phyloP scores from a whole-genome alignment of 2,797 vertebrate genomes.

The Acrossocheilus fasciatus region DNA sequence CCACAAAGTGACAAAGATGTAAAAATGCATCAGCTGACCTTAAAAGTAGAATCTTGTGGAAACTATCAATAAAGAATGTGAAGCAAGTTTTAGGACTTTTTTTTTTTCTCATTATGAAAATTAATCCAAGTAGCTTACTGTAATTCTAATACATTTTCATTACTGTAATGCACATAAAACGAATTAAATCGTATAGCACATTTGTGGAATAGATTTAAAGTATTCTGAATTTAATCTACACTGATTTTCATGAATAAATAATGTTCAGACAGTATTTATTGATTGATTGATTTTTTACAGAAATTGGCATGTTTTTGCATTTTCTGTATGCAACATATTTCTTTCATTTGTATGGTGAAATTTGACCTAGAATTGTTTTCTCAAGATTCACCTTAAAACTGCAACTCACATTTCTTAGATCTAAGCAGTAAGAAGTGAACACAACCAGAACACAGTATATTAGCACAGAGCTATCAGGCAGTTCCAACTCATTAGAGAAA shows the following conservation, averaged over 20 bases:
- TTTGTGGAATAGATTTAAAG: not conserved
- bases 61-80: not conserved
- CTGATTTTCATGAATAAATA: not conserved
- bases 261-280: not conserved
- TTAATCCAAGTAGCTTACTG: not conserved
- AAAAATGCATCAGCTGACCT: not conserved
- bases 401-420: not conserved
- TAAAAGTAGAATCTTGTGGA: constrained; percentile 20
- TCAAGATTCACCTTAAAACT: not conserved
- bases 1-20: not conserved
- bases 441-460: no score
- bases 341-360: not conserved
- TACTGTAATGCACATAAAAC: not conserved
- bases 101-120: not conserved
- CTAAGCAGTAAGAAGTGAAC: no score
- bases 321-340: not conserved
- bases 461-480: no score
- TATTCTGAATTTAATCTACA: not conserved
- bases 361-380: not conserved
- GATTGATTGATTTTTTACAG: no score
- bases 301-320: not conserved
- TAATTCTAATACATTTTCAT: not conserved
- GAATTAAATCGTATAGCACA: not conserved
- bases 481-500: constrained; percentile 43
- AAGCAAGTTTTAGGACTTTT: not conserved